A percentile compares a stretch with the other conserved stretches of the same genome.
phyloP scores from a whole-genome alignment of 2,888 invertebrate genomes.

The Phasia obesa region DNA sequence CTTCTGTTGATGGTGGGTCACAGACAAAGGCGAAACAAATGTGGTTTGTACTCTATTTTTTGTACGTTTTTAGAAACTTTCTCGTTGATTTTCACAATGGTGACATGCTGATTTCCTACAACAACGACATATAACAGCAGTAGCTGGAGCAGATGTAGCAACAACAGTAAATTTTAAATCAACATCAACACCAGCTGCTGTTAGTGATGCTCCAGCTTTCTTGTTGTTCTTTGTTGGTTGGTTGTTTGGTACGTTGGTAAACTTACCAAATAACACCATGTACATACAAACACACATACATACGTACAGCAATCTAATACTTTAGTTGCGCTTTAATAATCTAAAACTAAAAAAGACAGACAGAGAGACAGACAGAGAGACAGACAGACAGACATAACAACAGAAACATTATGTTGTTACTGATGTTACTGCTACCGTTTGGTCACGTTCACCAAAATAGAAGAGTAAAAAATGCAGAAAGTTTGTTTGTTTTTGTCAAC shows the following conservation, averaged over 20 bases:
- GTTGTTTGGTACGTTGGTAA: conserved; percentile 57
- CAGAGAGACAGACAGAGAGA: neutral
- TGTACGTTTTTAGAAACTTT: conserved; percentile 47
- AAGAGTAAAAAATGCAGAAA: conserved; percentile 14
- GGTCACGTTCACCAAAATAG: conserved; percentile 71
- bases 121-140: conserved; percentile 44
- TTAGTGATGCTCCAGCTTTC: conserved; percentile 53
- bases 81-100: conserved; percentile 61
- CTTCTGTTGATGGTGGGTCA: conserved; percentile 45
- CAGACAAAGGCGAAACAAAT: conserved; percentile 58
- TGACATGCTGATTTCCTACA: conserved; percentile 66
- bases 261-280: conserved; percentile 65
- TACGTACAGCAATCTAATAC: conserved; percentile 44
- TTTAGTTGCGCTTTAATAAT: conserved; percentile 52
- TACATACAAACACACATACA: conserved; percentile 10
- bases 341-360: neutral
- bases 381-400: conserved; percentile 30
- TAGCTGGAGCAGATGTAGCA: conserved; percentile 51
- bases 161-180: conserved; percentile 60
- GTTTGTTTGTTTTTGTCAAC: conserved; percentile 70
- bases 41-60: conserved; percentile 50
- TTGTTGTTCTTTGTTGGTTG: conserved; percentile 30
- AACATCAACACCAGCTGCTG: conserved; percentile 66
- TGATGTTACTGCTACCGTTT: conserved; percentile 72
- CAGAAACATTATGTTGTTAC: conserved; percentile 59